Base-by-base conservation (phyloP, 1,140 invertebrate genomes). In the Euborellia annulipes region DNA sequence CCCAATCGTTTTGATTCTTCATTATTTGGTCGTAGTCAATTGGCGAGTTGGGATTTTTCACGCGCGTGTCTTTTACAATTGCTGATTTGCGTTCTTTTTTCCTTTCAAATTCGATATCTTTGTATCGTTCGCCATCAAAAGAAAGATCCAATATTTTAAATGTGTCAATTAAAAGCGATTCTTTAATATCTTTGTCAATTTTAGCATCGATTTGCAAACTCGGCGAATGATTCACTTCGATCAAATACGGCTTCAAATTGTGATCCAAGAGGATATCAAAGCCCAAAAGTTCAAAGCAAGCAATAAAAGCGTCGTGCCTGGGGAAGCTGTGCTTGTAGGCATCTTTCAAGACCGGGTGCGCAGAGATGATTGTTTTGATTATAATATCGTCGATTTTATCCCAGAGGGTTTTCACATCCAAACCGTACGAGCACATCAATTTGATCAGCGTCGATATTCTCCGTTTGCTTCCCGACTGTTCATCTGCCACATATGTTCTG, bases 201-300 rank as follows among this genome's bases (percentile, higher is more conserved):
- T 75, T 70, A 2, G 85, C 77, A 58, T 90, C 85, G 1, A 83
- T 90, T 54, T 86, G 81, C 56, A 90, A 90, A 64, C 87, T 91
- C 3, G 88, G 88, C 3, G 86, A 91, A 57, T 90, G 87, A 64
- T 93, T 92, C 1, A 88, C 81, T 66, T 92, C 88, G 38, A 93
- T 64, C 22, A 93, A 71, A 52, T 75, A 83, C 1, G 88, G 86
- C 56, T 84, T 83, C n/a, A 90, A 60, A 54, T 82, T 82, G 61
- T 78, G 75, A 59, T 91, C 86, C 17, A 93, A 65, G 18, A 93
- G 62, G 48, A 93, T 80, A 58, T 93, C 87, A 50, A 91, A 85
- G 18, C 87, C 87, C 1, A 93, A 65, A 23, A 93, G 73, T 66
- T 92, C 87, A 62, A 91, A 92, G 59, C 87, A 93, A 3, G 85